Base-by-base conservation (phyloP, 2,797 vertebrate genomes). In the Leuciscus waleckii region DNA sequence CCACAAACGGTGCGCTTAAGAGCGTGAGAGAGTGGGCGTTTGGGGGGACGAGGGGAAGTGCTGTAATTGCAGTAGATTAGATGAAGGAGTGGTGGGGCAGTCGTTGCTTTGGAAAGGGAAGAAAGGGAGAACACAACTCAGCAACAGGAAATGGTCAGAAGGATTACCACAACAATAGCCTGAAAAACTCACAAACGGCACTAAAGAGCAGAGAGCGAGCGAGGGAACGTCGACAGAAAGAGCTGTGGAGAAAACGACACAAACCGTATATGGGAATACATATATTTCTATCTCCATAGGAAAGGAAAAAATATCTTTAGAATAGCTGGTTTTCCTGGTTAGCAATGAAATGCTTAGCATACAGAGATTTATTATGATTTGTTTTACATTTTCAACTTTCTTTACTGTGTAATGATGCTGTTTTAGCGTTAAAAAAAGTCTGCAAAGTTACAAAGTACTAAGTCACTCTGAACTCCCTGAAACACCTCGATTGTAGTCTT, bases 81-180 rank as follows among this genome's bases (percentile, higher is more conserved):
- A 61, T 56, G 54, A 80, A 84, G 83, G 86, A 89, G 89, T 79
- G 80, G 81, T 74, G 79, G 69, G 29, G 63, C 63, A 35, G 81
- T 29, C 3, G 23, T 23, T 51, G 85, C 79, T 65, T 76, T 77
- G 75, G 41, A 86, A 85, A 49, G 79, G 87, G 82, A 87, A 86
- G 87, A 91, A 89, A 89, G 46, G 58, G 26, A 35, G 32, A 56
- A 63, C 54, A 58, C 10, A 10, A n/a, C 67, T 35, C 54, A 29
- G 75, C 54, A 37, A 63, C 76, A 80, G 84, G 86, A 93, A 92
- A 91, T 89, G 90, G 87, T 91, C 86, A 90, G 88, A 92, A 86
- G 88, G 90, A 92, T 93, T 92, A 91, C 87, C 89, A 88, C 89
- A 87, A 89, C 84, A 87, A 91, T 58, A 79, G 87, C 29, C n/a